Evolutionary conservation across 1,140 invertebrate species (phyloP).

Genomic region (Drosophila kepulauana): DNA sequence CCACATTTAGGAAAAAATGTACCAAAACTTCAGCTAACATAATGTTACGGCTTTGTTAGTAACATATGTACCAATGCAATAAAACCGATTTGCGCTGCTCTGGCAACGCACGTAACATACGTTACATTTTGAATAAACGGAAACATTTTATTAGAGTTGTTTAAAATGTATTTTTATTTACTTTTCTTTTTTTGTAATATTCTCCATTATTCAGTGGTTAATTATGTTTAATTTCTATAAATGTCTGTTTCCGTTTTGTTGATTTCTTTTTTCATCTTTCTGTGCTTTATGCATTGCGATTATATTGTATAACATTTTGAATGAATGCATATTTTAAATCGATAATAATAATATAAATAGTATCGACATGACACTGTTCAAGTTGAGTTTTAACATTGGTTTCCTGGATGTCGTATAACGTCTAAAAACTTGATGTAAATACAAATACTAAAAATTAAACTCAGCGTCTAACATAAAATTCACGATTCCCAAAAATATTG

Average conservation of each 20-base stretch:
- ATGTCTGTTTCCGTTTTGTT: slow-evolving; percentile 55
- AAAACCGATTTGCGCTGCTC: too few relatives aligned
- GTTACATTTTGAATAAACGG: neutral
- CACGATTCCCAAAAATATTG: slow-evolving; percentile 43
- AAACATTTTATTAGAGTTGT: slow-evolving; percentile 46
- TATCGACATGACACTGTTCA: slow-evolving; percentile 49
- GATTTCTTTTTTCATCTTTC: slow-evolving; percentile 50
- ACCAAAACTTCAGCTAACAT: too few relatives aligned
- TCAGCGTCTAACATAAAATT: slow-evolving; percentile 40
- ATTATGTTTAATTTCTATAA: slow-evolving; percentile 77
- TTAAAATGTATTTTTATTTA: slow-evolving; percentile 76
- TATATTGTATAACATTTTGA: slow-evolving; percentile 75
- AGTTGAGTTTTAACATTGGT: slow-evolving; percentile 46
- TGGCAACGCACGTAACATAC: too few relatives aligned
- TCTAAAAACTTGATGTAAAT: slow-evolving; percentile 25
- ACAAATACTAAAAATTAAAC: slow-evolving; percentile 25
- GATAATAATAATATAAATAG: slow-evolving; percentile 67
- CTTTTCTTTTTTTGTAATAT: slow-evolving; percentile 66
- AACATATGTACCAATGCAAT: too few relatives aligned
- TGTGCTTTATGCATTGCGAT: slow-evolving; percentile 73
- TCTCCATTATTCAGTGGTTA: slow-evolving; percentile 64
- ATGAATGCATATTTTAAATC: slow-evolving; percentile 75
- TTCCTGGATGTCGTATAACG: slow-evolving; percentile 21
- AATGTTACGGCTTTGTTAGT: too few relatives aligned
- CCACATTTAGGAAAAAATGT: too few relatives aligned